Percentiles rank a stretch among this genome's conserved stretches.
These are phyloP conservation scores for Rhynchonycteris naso DNA, from an alignment of 2,797 vertebrate genomes.

Conservation along the genomic window DNA sequence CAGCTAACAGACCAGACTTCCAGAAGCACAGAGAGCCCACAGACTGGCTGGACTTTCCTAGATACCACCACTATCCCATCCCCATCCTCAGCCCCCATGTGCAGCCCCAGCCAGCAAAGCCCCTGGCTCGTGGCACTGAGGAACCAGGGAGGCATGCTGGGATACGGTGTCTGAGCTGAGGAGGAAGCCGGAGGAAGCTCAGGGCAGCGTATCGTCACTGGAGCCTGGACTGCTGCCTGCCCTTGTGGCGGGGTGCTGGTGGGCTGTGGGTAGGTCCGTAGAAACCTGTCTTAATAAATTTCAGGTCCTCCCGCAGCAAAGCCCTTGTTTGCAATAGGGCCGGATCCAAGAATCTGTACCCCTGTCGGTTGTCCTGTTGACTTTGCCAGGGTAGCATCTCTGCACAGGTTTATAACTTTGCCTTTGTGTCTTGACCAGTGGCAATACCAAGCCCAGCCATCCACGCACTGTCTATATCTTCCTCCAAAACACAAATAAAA, in stretches of 20 bases:
- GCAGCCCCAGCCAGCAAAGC: neutral
- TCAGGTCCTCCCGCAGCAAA: neutral
- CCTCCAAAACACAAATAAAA: constrained; percentile 50
- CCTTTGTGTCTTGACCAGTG: neutral
- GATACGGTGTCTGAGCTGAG: rapidly evolving
- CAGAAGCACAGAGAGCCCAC: neutral
- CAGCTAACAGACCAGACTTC: neutral
- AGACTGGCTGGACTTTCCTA: neutral
- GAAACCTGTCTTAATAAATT: neutral
- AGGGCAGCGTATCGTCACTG: neutral
- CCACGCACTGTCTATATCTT: neutral
- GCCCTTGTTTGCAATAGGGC: neutral
- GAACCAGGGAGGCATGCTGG: neutral
- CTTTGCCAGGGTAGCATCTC: neutral
- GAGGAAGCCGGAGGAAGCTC: neutral
- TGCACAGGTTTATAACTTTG: neutral
- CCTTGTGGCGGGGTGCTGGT: neutral
- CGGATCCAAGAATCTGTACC: neutral
- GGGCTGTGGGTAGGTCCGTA: rapidly evolving
- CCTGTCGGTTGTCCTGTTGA: neutral
- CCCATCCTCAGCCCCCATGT: rapidly evolving
- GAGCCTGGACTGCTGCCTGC: neutral
- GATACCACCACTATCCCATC: rapidly evolving
- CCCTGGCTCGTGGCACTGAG: rapidly evolving
- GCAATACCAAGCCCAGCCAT: neutral